Percentiles rank a stretch among this genome's conserved stretches.
Evolutionary conservation across 2,888 invertebrate genomes (phyloP).

Genomic region (Leucoptera coffeella): DNA sequence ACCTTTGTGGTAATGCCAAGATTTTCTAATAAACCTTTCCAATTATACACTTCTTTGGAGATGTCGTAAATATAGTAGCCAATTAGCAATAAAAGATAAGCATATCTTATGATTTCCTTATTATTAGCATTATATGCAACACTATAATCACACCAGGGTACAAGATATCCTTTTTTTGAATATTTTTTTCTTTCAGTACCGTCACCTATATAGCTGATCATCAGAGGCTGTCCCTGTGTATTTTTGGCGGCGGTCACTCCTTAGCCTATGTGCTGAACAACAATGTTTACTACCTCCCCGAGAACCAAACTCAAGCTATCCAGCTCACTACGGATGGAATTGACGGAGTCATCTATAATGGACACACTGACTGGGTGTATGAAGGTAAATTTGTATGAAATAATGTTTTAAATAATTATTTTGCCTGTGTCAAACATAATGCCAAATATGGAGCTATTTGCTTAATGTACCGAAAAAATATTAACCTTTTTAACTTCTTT

Average conservation of each 20-base stretch:
- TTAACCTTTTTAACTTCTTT: no score
- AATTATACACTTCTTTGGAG: no score
- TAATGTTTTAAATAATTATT: no score
- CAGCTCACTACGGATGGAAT: constrained; percentile 58
- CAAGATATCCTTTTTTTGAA: neutral
- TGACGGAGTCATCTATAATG: constrained; percentile 67
- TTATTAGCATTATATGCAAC: neutral
- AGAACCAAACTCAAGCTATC: constrained; percentile 19
- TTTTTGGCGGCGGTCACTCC: constrained; percentile 46
- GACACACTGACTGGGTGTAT: constrained; percentile 90
- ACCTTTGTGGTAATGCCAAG: no score
- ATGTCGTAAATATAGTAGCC: no score
- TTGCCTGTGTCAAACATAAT: no score
- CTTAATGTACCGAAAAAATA: no score
- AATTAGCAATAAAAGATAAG: no score
- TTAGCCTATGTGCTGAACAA: constrained; percentile 62
- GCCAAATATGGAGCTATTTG: no score
- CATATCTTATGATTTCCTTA: no score
- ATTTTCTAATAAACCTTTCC: no score
- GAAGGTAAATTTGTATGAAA: constrained; percentile 74
- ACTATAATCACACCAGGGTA: neutral
- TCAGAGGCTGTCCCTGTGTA: constrained; percentile 55
- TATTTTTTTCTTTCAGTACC: constrained; percentile 14
- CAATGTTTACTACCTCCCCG: constrained; percentile 58
- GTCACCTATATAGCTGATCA: constrained; percentile 42